Percentiles rank a stretch among this genome's conserved stretches.
These are phyloP conservation scores for Drosophila prosaltans DNA, from an alignment of 1,140 invertebrate genomes.

Conservation along the genomic window DNA sequence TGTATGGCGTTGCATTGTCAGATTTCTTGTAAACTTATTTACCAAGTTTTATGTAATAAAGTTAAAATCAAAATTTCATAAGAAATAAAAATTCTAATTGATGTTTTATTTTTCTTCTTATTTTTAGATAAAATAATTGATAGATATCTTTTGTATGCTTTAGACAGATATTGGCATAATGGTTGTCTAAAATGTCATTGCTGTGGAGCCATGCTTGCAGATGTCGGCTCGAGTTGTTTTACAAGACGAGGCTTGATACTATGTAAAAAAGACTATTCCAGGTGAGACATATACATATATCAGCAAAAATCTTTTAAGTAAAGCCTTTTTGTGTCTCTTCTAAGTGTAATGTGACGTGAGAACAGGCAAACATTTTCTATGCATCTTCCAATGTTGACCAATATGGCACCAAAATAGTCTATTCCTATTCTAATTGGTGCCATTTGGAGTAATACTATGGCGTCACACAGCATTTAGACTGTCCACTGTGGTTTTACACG, in stretches of 20 bases:
- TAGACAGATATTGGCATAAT: conserved; percentile 97
- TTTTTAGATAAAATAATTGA: conserved; percentile 91
- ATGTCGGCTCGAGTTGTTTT: conserved; percentile 95
- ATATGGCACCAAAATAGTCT: too few relatives aligned
- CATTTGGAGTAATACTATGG: too few relatives aligned
- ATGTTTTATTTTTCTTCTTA: conserved; percentile 11
- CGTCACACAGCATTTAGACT: too few relatives aligned
- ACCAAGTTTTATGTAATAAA: not conserved
- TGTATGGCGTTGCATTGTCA: too few relatives aligned
- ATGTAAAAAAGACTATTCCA: conserved; percentile 96
- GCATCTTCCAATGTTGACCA: too few relatives aligned
- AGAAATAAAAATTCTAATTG: conserved; percentile 16
- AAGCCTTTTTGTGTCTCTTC: too few relatives aligned
- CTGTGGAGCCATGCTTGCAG: conserved; percentile 92
- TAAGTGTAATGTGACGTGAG: too few relatives aligned
- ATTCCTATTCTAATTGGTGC: too few relatives aligned
- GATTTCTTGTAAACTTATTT: too few relatives aligned
- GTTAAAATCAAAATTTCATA: not conserved
- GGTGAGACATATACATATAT: conserved; percentile 86
- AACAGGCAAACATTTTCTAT: too few relatives aligned
- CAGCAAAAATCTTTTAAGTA: too few relatives aligned
- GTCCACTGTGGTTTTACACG: too few relatives aligned
- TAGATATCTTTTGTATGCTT: conserved; percentile 92
- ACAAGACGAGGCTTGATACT: conserved; percentile 95
- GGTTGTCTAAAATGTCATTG: conserved; percentile 95